phyloP scores from a whole-genome alignment of 2,888 invertebrate species.

The Steromphala cineraria region DNA sequence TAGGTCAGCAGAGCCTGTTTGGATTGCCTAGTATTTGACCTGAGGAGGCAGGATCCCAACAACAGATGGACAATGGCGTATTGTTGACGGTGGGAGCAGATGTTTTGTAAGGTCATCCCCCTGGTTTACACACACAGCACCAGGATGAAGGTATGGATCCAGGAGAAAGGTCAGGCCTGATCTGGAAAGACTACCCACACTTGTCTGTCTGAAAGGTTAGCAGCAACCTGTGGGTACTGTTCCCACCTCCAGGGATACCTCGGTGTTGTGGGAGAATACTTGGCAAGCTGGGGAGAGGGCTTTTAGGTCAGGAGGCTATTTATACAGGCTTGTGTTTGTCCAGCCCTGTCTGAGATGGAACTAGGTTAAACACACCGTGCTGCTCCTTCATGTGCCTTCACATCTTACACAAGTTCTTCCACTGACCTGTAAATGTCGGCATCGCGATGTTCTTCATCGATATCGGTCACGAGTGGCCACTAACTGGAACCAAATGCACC shows the following conservation, averaged over 20 bases:
- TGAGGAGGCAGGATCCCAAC: background rate
- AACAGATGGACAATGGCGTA: background rate
- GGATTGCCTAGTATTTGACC: background rate
- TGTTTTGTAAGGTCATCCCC: background rate
- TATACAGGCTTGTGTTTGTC: background rate
- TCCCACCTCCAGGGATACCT: background rate
- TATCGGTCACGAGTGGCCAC: background rate
- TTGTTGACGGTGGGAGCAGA: background rate
- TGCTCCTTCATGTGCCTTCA: background rate
- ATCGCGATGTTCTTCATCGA: background rate
- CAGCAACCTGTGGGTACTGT: background rate
- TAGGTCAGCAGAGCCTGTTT: background rate
- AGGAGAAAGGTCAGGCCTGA: background rate
- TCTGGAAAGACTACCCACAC: background rate
- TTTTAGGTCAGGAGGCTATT: background rate
- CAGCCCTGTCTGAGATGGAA: background rate
- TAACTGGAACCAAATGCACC: background rate
- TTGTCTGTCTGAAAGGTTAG: constrained; percentile 5
- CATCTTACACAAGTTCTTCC: background rate
- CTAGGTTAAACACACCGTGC: background rate
- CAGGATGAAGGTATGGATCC: background rate
- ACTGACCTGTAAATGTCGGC: background rate
- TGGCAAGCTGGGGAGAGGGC: background rate
- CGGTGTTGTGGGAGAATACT: background rate
- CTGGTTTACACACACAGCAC: background rate